Evolutionary conservation across 2,113 vertebrate species (phyloP).

Genomic region (Paradisaea rubra): DNA sequence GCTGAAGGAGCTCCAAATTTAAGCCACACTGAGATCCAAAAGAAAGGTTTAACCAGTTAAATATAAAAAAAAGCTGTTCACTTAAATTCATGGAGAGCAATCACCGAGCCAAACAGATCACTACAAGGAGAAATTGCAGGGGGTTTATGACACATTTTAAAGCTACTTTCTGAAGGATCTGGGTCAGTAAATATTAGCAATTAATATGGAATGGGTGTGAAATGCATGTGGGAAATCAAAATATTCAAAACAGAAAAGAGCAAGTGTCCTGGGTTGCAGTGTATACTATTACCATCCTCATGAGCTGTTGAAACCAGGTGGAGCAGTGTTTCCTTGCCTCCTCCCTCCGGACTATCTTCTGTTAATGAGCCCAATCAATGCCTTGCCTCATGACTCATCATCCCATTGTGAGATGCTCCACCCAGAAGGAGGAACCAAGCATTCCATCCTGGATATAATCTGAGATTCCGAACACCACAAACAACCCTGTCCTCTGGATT

Average conservation of each 20-base stretch:
- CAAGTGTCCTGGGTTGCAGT: not conserved
- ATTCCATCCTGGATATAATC: too few species aligned
- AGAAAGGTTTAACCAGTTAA: not conserved
- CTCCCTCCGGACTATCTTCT: too few species aligned
- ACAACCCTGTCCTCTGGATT: too few species aligned
- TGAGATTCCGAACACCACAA: too few species aligned
- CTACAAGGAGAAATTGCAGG: not conserved
- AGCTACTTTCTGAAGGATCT: not conserved
- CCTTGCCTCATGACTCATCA: too few species aligned
- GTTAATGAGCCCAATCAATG: too few species aligned
- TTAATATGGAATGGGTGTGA: not conserved
- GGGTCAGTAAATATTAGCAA: not conserved
- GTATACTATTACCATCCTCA: too few species aligned
- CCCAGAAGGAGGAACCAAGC: too few species aligned
- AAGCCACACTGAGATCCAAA: not conserved
- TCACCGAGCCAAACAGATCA: not conserved
- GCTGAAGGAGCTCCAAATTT: not conserved
- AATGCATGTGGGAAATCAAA: conserved; percentile 11
- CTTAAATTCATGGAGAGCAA: not conserved
- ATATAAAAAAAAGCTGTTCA: not conserved
- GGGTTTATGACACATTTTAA: not conserved
- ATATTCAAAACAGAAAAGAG: not conserved
- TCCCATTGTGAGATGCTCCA: too few species aligned
- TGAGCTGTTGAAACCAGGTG: too few species aligned
- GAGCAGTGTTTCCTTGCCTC: too few species aligned